These are phyloP conservation scores for Brachypalpus laphriformis DNA, from an alignment of 2,888 invertebrate genomes.

Conservation along the genomic window DNA sequence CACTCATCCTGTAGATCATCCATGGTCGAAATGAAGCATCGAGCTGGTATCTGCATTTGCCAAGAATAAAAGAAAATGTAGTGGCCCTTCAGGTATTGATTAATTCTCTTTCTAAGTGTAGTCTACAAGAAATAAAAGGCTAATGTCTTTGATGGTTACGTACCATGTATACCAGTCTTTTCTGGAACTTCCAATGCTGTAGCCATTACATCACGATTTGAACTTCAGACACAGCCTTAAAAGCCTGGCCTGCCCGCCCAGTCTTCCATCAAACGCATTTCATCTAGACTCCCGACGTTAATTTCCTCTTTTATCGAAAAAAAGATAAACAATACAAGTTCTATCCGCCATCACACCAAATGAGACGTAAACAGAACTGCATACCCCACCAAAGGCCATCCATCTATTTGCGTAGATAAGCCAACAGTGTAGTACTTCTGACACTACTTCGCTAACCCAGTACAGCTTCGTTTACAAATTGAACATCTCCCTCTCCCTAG, in stretches of 20 bases:
- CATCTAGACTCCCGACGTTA: background rate
- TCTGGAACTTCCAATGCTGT: too few relatives aligned
- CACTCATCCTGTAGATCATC: too few relatives aligned
- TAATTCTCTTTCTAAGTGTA: too few relatives aligned
- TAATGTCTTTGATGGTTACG: too few relatives aligned
- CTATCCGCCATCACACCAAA: background rate
- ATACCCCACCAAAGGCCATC: background rate
- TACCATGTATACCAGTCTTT: too few relatives aligned
- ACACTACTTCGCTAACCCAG: slow-evolving; percentile 7
- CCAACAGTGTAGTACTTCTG: background rate
- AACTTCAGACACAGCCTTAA: too few relatives aligned
- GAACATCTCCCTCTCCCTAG: background rate
- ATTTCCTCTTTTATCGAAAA: background rate
- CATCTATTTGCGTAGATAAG: slow-evolving; percentile 21
- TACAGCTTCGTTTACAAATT: slow-evolving; percentile 25
- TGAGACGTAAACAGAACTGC: slow-evolving; percentile 22
- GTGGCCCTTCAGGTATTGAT: too few relatives aligned
- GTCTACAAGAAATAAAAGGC: too few relatives aligned
- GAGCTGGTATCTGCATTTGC: too few relatives aligned
- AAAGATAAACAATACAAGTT: slow-evolving; percentile 29
- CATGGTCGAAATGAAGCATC: too few relatives aligned
- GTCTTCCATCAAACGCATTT: background rate
- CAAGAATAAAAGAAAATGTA: too few relatives aligned
- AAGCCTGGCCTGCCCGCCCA: background rate
- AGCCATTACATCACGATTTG: too few relatives aligned